Evolutionary conservation across 2,888 invertebrate species (phyloP), one percentile per base, ranked within the genome.

Genomic region (Habrosyne pyritoides): DNA sequence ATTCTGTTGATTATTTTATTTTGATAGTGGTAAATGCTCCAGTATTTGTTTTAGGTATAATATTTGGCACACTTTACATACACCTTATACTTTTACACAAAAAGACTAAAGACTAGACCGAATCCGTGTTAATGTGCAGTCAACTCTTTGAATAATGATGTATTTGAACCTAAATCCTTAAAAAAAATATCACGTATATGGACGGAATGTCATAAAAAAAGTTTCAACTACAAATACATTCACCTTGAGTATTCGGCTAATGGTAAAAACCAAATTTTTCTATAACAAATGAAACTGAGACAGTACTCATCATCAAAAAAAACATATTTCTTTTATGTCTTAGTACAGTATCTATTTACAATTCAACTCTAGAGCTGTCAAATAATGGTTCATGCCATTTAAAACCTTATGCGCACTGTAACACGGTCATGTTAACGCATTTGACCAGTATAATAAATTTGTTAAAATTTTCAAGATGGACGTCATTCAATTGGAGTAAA

Each of bases 401-500:
- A 42, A 14, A 47, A 57, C 52, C 21, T 36, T 57, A 46, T 46
- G 26, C n/a, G 0, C 3, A 21, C 4, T 10, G 36, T 26, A 48
- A 56, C 26, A 53, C 14, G 4, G 10, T 18, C 5, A n/a, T 1
- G 4, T 28, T 42, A 49, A 14, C 8, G n/a, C 24, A 28, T 4
- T 22, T 4, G 47, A 42, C 30, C 36, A 14, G 12, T 22, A 48
- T 48, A 47, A 46, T 60, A 62, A 61, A 14, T 18, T 42, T 42
- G 42, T 42, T 42, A 2, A 18, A 42, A 42, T n/a, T 42, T 18
- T 18, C 1, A 42, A 42, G 18, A 42, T 18, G 8, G 42, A 14
- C 42, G 71, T 68, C 66, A 69, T 64, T 69, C 60, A 54, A 64
- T 67, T 55, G 56, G 57, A 55, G 60, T 64, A 42, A 18, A 75